phyloP scores from a whole-genome alignment of 2,888 invertebrate species.

The Cyaniris semiargus region DNA sequence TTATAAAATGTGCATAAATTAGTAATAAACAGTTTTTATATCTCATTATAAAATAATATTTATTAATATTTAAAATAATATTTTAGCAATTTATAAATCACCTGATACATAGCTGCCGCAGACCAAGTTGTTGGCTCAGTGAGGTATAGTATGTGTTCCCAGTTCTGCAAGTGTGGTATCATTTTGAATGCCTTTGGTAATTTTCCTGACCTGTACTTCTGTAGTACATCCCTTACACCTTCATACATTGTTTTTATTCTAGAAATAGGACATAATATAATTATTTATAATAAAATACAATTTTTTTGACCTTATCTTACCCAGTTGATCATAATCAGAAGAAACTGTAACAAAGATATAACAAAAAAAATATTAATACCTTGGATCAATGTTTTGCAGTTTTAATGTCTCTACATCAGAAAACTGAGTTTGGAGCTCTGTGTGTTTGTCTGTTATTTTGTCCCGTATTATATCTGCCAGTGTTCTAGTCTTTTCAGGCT shows the following conservation, averaged over 20 bases:
- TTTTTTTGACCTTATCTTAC: too few relatives aligned
- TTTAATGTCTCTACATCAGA: slow-evolving; percentile 88
- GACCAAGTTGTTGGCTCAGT: slow-evolving; percentile 98
- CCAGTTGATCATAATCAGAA: too few relatives aligned
- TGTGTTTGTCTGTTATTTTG: slow-evolving; percentile 95
- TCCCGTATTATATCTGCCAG: slow-evolving; percentile 95
- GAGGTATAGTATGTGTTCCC: slow-evolving; percentile 94
- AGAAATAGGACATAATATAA: slow-evolving; percentile 41
- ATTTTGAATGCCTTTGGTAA: slow-evolving; percentile 99
- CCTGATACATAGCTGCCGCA: slow-evolving; percentile 97
- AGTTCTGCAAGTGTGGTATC: slow-evolving; percentile 93
- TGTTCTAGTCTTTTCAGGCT: slow-evolving; percentile 82
- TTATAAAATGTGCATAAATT: background rate
- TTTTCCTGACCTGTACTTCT: slow-evolving; percentile 96
- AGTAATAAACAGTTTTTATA: too few relatives aligned
- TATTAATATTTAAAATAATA: too few relatives aligned
- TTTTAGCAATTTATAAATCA: slow-evolving; percentile 38
- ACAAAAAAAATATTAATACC: slow-evolving; percentile 63
- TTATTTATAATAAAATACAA: background rate
- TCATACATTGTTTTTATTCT: slow-evolving; percentile 92
- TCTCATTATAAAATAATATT: too few relatives aligned
- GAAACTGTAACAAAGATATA: too few relatives aligned
- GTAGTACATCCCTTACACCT: slow-evolving; percentile 92
- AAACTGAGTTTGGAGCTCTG: slow-evolving; percentile 92
- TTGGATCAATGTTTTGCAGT: slow-evolving; percentile 91